Conservation (phyloP, 2,888 invertebrate species). For the Camptogramma bilineatum region DNA sequence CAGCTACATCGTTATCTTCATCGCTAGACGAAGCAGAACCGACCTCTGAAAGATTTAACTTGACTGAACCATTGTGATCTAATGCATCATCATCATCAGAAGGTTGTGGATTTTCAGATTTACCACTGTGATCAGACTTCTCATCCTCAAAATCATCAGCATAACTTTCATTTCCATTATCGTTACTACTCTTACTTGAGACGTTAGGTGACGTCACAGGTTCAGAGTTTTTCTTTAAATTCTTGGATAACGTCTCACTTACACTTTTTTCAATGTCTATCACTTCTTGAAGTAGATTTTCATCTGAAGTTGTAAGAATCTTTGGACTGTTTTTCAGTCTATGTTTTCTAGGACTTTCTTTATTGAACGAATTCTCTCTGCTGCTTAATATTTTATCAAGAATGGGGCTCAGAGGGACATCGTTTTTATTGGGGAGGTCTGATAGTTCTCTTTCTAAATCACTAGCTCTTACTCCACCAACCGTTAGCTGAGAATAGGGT, state of each 20-base stretch:
- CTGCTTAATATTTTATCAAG: slow-evolving; percentile 73
- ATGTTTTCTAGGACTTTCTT: slow-evolving; percentile 54
- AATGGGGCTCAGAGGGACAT: slow-evolving; percentile 70
- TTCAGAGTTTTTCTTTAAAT: slow-evolving; percentile 43
- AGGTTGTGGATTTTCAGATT: slow-evolving; percentile 20
- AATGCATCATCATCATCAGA: slow-evolving; percentile 32
- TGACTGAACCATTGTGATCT: slow-evolving; percentile 35
- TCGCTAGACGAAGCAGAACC: slow-evolving; percentile 31
- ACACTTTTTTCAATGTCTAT: slow-evolving; percentile 72
- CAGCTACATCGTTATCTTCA: slow-evolving; percentile 28
- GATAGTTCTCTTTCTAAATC: slow-evolving; percentile 77
- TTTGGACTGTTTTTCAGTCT: slow-evolving; percentile 52
- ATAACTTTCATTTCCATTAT: slow-evolving; percentile 65
- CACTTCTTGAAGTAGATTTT: slow-evolving; percentile 77
- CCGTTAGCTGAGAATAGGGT: slow-evolving; percentile 77
- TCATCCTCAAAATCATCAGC: slow-evolving; percentile 80
- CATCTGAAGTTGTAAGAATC: slow-evolving; percentile 75
- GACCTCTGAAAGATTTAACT: slow-evolving; percentile 28
- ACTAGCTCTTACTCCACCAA: slow-evolving; percentile 74
- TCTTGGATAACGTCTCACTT: slow-evolving; percentile 64
- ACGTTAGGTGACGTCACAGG: slow-evolving; percentile 38
- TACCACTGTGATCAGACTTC: slow-evolving; percentile 60
- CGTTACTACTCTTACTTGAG: slow-evolving; percentile 48
- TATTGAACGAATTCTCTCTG: slow-evolving; percentile 68
- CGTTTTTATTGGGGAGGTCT: slow-evolving; percentile 62